These are phyloP conservation scores for Archocentrus centrarchus DNA, from an alignment of 2,113 vertebrate genomes.

Conservation along the genomic window DNA sequence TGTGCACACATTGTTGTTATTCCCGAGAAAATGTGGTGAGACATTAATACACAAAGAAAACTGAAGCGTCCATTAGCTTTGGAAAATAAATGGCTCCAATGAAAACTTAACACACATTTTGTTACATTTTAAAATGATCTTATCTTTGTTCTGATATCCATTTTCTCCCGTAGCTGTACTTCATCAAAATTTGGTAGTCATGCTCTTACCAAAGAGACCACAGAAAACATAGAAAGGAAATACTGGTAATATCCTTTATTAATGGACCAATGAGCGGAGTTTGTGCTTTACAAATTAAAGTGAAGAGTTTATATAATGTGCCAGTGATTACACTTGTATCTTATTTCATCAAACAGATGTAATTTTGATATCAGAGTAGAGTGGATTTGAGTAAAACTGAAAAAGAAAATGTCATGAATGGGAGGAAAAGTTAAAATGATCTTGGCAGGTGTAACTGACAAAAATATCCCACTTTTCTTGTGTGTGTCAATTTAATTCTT, in stretches of 20 bases:
- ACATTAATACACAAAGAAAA: not conserved
- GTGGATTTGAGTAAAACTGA: not conserved
- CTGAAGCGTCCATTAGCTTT: too few species aligned
- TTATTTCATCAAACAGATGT: not conserved
- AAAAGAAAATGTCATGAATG: not conserved
- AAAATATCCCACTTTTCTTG: not conserved
- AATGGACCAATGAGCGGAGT: not conserved
- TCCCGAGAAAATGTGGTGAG: not conserved
- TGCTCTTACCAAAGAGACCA: not conserved
- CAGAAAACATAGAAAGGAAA: not conserved
- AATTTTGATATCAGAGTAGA: not conserved
- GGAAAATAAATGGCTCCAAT: not conserved
- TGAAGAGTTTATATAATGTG: not conserved
- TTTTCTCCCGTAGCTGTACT: not conserved
- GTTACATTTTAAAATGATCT: not conserved
- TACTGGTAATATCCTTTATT: not conserved
- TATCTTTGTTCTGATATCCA: accelerated
- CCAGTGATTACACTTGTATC: too few species aligned
- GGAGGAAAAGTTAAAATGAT: not conserved
- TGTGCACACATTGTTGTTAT: too few species aligned
- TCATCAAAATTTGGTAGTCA: not conserved
- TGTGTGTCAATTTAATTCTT: not conserved
- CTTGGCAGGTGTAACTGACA: not conserved
- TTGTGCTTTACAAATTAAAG: not conserved
- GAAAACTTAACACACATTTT: not conserved